Evolutionary conservation across 2,888 invertebrate species (phyloP).

Genomic region (Anorthoa munda): DNA sequence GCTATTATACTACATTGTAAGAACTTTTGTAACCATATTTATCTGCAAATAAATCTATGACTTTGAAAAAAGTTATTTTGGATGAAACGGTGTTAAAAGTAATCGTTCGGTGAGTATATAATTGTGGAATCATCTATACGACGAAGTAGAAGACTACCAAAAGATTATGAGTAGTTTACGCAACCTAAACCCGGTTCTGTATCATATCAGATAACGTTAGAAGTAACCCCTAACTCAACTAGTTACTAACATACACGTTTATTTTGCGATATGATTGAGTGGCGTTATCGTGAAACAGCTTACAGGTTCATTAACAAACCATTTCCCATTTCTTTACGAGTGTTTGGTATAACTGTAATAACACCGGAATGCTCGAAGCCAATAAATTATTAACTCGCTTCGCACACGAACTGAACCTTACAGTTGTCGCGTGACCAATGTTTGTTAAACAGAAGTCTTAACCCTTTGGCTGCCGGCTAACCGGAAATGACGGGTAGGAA

Average conservation of each 20-base stretch:
- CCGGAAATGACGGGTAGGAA: conserved; percentile 8
- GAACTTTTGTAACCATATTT: too few relatives aligned
- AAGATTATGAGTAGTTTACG: not conserved
- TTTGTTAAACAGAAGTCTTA: conserved; percentile 71
- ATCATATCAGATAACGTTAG: not conserved
- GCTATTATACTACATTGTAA: too few relatives aligned
- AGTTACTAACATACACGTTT: conserved; percentile 17
- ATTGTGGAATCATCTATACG: too few relatives aligned
- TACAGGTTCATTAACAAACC: conserved; percentile 52
- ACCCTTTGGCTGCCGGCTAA: conserved; percentile 43
- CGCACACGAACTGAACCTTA: conserved; percentile 61
- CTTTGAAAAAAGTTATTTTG: too few relatives aligned
- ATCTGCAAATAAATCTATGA: too few relatives aligned
- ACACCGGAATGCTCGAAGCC: conserved; percentile 52
- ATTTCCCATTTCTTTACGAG: conserved; percentile 62
- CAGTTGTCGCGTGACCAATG: conserved; percentile 71
- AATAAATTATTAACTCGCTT: conserved; percentile 53
- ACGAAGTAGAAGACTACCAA: not conserved
- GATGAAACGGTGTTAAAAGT: too few relatives aligned
- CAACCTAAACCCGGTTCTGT: not conserved
- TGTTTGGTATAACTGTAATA: conserved; percentile 58
- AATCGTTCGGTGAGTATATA: not conserved
- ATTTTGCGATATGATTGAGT: conserved; percentile 35
- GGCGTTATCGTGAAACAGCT: conserved; percentile 41
- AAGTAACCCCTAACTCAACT: conserved; percentile 1